These are phyloP conservation scores for Invenusta paracnida DNA, from an alignment of 2,888 invertebrate genomes.

Conservation along the genomic window DNA sequence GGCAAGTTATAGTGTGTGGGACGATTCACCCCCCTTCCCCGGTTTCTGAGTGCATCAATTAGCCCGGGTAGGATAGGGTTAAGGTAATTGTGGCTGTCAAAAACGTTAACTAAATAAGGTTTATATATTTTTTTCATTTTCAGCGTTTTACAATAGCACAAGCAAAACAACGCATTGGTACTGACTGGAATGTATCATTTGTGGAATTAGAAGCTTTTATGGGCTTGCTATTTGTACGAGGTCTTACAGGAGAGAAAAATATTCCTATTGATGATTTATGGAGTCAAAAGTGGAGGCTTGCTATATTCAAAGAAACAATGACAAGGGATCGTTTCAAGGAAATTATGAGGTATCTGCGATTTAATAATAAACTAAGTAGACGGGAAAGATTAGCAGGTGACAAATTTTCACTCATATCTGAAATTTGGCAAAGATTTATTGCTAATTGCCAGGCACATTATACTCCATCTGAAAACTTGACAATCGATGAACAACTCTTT, in stretches of 20 bases:
- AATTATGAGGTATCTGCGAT: constrained; percentile 8
- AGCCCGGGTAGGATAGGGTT: too few species aligned
- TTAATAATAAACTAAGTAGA: background rate
- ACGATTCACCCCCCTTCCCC: too few species aligned
- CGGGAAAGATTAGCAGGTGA: background rate
- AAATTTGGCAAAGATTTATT: background rate
- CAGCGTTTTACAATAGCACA: background rate
- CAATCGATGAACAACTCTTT: constrained; percentile 16
- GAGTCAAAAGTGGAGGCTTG: background rate
- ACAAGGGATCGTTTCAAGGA: background rate
- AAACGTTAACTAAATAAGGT: too few species aligned
- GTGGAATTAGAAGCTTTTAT: background rate
- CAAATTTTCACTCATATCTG: background rate
- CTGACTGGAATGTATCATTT: background rate
- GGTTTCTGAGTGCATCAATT: too few species aligned
- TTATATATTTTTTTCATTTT: background rate
- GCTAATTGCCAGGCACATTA: background rate
- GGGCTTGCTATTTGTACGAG: background rate
- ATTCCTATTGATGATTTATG: background rate
- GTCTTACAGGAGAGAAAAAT: background rate
- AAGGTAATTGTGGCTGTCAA: too few species aligned
- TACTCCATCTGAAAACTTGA: background rate
- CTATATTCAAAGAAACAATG: constrained; percentile 20
- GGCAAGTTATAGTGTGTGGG: too few species aligned
- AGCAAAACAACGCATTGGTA: background rate